Percentiles rank a stretch among this genome's conserved stretches.
Conservation (phyloP, 2,888 invertebrate genomes). For the Linnaemya vulpina region DNA sequence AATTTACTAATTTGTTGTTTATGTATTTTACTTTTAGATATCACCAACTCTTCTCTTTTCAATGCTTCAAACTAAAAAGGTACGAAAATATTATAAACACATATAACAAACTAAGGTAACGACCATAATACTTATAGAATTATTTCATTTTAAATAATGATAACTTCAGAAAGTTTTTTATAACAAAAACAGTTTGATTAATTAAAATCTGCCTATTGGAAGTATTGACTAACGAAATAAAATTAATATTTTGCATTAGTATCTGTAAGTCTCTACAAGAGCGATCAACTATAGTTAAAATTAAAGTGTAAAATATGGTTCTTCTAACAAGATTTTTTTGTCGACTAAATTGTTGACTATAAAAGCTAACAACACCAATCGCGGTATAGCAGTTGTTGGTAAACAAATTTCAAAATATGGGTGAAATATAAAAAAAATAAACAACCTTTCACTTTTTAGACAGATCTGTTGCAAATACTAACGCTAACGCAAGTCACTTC, state of each 20-base stretch:
- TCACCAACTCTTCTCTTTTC: neutral
- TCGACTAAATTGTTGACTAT: slow-evolving; percentile 15
- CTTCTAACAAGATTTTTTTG: slow-evolving; percentile 38
- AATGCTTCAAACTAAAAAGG: neutral
- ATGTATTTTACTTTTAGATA: neutral
- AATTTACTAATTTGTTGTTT: neutral
- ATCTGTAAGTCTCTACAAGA: neutral
- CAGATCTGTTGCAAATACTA: neutral
- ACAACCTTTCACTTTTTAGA: slow-evolving; percentile 57
- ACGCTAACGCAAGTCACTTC: neutral
- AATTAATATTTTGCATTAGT: slow-evolving; percentile 15
- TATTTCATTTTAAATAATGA: neutral
- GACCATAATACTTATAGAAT: neutral
- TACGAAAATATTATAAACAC: neutral
- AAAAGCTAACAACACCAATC: neutral
- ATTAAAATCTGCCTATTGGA: slow-evolving; percentile 16
- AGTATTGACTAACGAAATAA: slow-evolving; percentile 32
- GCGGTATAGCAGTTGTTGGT: slow-evolving; percentile 1
- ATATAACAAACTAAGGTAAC: too few species aligned
- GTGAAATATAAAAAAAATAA: slow-evolving; percentile 4
- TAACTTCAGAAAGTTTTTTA: neutral
- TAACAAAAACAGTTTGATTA: neutral
- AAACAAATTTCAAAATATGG: slow-evolving; percentile 22
- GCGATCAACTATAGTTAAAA: neutral
- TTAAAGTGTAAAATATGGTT: slow-evolving; percentile 38